phyloP scores from a whole-genome alignment of 2,888 invertebrate genomes.

The Steinernema hermaphroditum region DNA sequence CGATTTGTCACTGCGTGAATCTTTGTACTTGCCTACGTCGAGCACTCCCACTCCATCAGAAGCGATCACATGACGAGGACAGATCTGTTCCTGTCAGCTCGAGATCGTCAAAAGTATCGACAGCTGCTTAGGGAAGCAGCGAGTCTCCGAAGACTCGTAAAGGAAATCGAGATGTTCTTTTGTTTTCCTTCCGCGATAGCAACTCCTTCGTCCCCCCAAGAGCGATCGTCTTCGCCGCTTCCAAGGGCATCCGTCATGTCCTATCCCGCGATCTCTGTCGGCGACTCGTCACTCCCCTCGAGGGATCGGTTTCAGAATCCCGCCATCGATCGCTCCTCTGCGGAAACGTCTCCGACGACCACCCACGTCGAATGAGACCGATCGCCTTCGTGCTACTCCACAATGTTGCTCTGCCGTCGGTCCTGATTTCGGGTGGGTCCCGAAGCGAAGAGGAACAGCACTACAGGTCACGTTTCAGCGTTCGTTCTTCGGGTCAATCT shows the following conservation, averaged over 20 bases:
- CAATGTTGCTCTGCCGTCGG: constrained; percentile 17
- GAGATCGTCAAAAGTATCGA: background rate
- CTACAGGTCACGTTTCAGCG: too few relatives aligned
- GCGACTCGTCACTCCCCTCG: constrained; percentile 12
- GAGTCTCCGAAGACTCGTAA: background rate
- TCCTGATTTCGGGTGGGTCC: background rate
- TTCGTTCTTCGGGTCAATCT: background rate
- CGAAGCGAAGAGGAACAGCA: too few relatives aligned
- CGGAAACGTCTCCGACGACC: background rate
- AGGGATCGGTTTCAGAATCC: constrained; percentile 19
- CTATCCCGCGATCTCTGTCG: background rate
- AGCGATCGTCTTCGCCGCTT: background rate
- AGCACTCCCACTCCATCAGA: too few relatives aligned
- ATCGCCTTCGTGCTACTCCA: constrained; percentile 9
- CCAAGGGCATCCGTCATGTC: background rate
- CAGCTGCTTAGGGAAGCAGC: background rate
- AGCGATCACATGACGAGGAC: background rate
- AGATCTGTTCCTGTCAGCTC: background rate
- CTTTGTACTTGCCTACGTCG: too few relatives aligned
- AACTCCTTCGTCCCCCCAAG: background rate
- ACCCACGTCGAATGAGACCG: constrained; percentile 24
- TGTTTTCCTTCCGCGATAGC: background rate
- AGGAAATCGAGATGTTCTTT: background rate
- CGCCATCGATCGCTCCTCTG: background rate
- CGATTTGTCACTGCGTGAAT: too few relatives aligned